Base-by-base conservation (phyloP, 2,888 invertebrate species). In the Lasius fuliginosus region DNA sequence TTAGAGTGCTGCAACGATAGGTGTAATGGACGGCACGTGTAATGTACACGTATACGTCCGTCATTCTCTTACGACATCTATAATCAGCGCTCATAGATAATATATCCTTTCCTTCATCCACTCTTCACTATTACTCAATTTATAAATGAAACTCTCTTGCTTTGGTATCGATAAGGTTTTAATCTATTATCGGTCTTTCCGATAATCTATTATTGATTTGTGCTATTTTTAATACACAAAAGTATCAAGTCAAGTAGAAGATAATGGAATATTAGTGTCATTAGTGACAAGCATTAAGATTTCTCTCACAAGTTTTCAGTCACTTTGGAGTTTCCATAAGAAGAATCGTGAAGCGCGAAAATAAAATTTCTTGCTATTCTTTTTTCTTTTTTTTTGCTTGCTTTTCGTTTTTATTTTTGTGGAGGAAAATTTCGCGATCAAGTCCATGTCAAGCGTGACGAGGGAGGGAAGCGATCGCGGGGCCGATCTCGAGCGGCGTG, bases 71-170 rank as follows among this genome's bases (percentile, higher is more conserved):
- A 53, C 79, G 58, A 71, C 58, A 60, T 18, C 71, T 71, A 60
- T 60, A 79, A 79, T 79, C 71, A 58, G 30, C 18, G 18, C 27
- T 27, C 69, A 1, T 36, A 71, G 79, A 69, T 71, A 79, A 69
- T 67, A 40, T n/a, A 42, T 11, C n/a, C 40, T 77, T 40, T 58
- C 53, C 27, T 74, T 46, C 12, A 27, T 46, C 33, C 33, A 23
- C 58, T 49, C 49, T 42, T 58, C 58, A 11, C 33, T 33, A n/a
- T 79, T 79, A 23, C 71, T 46, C 64, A 79, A 79, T 65, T 8
- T 46, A 46, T 33, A 75, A 75, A 75, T 75, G 46, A 75, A 64
- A 62, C 15, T 74, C n/a, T 62, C 60, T 1, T 46, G 64, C 46
- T 46, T 46, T 33, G 27, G 2, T 4, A 69, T 69, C 56, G 77